Base-by-base conservation (phyloP, 2,888 invertebrate species). In the Cephus runcator region DNA sequence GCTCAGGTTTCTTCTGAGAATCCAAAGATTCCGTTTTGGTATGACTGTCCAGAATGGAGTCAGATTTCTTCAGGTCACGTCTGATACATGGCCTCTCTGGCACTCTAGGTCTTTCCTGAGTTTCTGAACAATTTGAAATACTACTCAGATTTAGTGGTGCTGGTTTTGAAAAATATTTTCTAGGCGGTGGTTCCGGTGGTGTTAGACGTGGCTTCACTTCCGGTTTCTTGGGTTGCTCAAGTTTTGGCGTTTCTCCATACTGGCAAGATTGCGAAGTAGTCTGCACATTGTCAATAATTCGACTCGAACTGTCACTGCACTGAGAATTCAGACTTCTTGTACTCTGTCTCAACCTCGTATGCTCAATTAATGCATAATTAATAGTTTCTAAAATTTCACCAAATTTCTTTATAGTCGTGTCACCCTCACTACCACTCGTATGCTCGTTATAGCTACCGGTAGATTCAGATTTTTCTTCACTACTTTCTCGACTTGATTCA, bases 131-230 rank as follows among this genome's bases (percentile, higher is more conserved):
- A 76, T 80, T 79, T 33, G 80, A 75, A 34, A 76, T 75, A 23
- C 73, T 73, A 34, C 76, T 81, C 12, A 84, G 76, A 78, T 85
- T 85, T 3, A 84, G 75, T n/a, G 86, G 85, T 75, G 86, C 80
- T 33, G 86, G 85, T 73, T 90, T 90, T 34, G 90, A 86, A 75
- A 90, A 86, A 80, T 88, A 92, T 78, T 93, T 93, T 1, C 93
- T 92, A 6, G 93, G 93, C 12, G 93, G 92, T 3, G 93, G 93
- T 79, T 93, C 92, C 12, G 91, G 90, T 15, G 92, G 91, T 6
- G 92, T 91, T 4, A 87, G 84, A 75, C 92, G 87, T 34, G 86
- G 89, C 36, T 91, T 92, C 1, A 91, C 91, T 30, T 93, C 92
- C 3, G 90, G 87, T 75, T 92, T 92, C 33, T 88, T 84, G 34